These are phyloP conservation scores for Melanaphis sacchari DNA, from an alignment of 1,140 invertebrate genomes.

Conservation along the genomic window DNA sequence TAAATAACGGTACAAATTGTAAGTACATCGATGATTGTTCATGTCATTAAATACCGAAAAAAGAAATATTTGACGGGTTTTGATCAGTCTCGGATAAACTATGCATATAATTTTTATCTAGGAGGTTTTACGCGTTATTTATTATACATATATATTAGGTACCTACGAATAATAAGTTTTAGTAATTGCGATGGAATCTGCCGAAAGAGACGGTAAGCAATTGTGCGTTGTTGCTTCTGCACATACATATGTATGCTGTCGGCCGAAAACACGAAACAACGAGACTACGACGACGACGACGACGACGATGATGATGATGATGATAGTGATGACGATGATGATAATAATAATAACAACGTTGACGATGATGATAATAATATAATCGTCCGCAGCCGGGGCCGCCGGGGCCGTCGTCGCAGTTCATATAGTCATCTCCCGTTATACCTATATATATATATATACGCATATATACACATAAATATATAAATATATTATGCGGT, in stretches of 20 bases:
- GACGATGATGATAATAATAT: constrained; percentile 6
- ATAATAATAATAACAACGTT: background rate
- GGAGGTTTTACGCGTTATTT: no score
- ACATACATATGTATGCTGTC: background rate
- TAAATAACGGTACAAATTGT: no score
- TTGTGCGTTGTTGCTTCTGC: background rate
- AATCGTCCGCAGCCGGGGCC: background rate
- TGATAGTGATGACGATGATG: no score
- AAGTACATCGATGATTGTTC: background rate
- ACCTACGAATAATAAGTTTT: background rate
- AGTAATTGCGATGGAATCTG: background rate
- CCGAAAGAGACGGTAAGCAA: background rate
- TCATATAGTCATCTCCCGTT: constrained; percentile 45
- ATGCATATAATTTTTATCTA: no score
- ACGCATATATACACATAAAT: background rate
- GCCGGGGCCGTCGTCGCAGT: background rate
- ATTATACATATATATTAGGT: no score
- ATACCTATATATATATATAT: background rate
- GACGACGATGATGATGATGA: no score
- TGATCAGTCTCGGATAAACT: background rate
- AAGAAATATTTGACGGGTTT: background rate
- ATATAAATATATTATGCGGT: background rate
- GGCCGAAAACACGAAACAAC: background rate
- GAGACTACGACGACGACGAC: background rate
- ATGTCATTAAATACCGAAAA: background rate